Base-by-base conservation (phyloP, 2,113 vertebrate genomes). In the Typhlomys cinereus region DNA sequence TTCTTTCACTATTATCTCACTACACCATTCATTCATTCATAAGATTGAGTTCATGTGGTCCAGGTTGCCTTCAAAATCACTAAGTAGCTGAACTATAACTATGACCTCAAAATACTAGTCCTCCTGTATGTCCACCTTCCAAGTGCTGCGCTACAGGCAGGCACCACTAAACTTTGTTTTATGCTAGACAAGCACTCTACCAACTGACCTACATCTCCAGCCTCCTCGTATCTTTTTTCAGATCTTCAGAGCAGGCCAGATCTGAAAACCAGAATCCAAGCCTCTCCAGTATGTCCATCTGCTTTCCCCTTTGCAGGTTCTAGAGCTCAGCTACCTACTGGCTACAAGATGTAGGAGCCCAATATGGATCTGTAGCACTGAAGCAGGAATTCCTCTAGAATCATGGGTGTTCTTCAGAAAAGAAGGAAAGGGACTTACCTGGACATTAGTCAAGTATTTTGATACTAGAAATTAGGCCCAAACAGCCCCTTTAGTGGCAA, bases 241-340 rank as follows among this genome's bases (percentile, higher is more conserved):
- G 23, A 44, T 12, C 29, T 46, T 41, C 85, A 31, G 20, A 70
- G 31, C 29, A 89, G 82, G n/a, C n/a, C 31, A n/a, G 6, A n/a
- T 25, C 27, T 87, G 46, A 86, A 73, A 69, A 89, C 66, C 20
- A 86, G n/a, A 89, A 71, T n/a, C 14, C 41, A 92, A 54, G 36
- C 13, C 75, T 83, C 50, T 85, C 64, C 84, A 78, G 29, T 21
- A 59, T 75, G 12, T 34, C 48, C 31, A 61, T 10, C 21, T 83
- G 21, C 52, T 59, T 57, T 85, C n/a, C 15, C 29, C 54, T 91
- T 66, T 73, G 29, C 5, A 87, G 48, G 81, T 18, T 88, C 67
- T 46, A 11, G 4, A 73, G 1, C 2, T n/a, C 1, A 10, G 52
- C 4, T 11, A 20, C 8, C 12, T 17, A 14, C 81, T 50, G 12